phyloP scores from a whole-genome alignment of 1,140 invertebrate genomes.

The Panulirus ornatus region DNA sequence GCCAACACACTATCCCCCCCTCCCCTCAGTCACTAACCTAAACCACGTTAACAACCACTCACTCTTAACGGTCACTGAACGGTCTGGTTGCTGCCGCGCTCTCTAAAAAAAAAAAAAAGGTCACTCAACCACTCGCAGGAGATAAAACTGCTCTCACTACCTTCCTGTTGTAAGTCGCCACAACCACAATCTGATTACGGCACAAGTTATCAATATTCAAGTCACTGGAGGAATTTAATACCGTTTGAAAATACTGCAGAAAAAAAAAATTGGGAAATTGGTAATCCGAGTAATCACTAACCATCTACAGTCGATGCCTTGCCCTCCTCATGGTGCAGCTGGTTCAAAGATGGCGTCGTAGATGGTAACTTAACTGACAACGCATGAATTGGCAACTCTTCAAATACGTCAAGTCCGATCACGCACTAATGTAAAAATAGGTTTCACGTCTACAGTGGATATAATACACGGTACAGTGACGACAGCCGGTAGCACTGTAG shows the following conservation, averaged over 20 bases:
- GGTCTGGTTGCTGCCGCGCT: neutral
- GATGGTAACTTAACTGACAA: neutral
- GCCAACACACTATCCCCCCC: no score
- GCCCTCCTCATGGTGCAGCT: neutral
- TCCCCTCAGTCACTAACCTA: neutral
- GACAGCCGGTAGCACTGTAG: conserved; percentile 53
- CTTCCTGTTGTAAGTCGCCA: no score
- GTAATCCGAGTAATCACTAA: neutral
- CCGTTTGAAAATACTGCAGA: no score
- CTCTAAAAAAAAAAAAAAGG: no score
- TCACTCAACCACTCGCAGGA: no score
- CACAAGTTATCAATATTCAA: no score
- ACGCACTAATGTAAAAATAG: neutral
- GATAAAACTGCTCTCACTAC: no score
- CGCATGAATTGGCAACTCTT: neutral
- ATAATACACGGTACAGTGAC: conserved; percentile 33
- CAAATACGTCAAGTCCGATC: neutral
- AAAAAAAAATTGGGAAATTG: no score
- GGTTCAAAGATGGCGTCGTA: conserved; percentile 39
- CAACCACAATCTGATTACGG: no score
- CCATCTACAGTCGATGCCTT: conserved; percentile 8
- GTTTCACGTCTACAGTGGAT: no score
- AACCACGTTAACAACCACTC: neutral
- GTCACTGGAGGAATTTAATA: no score
- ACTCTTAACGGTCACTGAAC: no score